Conservation (phyloP, 2,797 vertebrate species). For the Novumbra hubbsi region DNA sequence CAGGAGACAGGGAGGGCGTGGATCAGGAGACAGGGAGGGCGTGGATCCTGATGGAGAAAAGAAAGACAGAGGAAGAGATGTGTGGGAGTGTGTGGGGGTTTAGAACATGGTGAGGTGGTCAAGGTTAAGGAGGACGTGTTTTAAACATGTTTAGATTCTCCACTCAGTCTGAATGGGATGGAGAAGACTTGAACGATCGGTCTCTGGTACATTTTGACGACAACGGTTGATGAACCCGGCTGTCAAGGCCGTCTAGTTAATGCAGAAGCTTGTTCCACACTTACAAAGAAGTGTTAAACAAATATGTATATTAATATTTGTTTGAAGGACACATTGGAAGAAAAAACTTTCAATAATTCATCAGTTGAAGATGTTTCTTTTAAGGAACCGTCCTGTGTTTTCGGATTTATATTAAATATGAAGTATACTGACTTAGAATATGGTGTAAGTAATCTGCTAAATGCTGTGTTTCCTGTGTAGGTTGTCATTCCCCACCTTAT, state of each 20-base stretch:
- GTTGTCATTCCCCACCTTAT: too few species aligned
- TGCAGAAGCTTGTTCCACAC: background rate
- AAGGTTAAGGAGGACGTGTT: conserved; percentile 44
- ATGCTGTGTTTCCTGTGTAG: too few species aligned
- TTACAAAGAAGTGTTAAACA: background rate
- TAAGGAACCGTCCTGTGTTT: background rate
- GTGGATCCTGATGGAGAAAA: conserved; percentile 6
- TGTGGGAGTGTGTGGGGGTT: conserved; percentile 26
- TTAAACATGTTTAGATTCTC: background rate
- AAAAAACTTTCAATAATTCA: background rate
- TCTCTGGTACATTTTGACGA: conserved; percentile 28
- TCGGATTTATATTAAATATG: too few species aligned
- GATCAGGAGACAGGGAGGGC: background rate
- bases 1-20: background rate
- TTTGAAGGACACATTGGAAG: background rate
- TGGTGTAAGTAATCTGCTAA: too few species aligned
- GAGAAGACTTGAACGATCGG: conserved; percentile 20
- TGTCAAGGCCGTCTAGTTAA: background rate
- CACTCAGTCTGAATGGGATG: background rate
- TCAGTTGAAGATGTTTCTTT: background rate
- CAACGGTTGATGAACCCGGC: conserved; percentile 22
- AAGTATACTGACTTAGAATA: too few species aligned
- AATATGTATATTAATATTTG: background rate
- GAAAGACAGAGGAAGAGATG: conserved; percentile 17
- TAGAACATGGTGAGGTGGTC: conserved; percentile 41